Evolutionary conservation across 2,797 vertebrate genomes (phyloP), one percentile per base, ranked within the genome.

Genomic region (Dipus sagitta): DNA sequence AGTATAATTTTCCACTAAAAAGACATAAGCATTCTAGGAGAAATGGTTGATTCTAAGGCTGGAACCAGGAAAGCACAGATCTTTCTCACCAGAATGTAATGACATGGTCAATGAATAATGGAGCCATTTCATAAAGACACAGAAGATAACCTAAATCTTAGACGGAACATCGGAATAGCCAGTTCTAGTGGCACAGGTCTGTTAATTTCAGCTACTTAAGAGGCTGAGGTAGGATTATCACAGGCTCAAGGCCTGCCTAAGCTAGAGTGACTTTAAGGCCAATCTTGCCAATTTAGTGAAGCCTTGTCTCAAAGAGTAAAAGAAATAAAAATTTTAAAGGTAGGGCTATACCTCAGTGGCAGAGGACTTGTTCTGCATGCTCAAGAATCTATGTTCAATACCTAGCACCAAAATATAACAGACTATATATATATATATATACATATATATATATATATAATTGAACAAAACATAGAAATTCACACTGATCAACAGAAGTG

Each of bases 21-120:
- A 79, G 6, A 47, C 9, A 47, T 47, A 47, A 47, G 47, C 47
- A 47, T 47, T 47, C 47, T 10, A 47, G 47, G 47, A 47, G 47
- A 47, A 47, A 47, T 47, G 47, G 47, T 10, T 47, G 47, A 47
- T 47, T 47, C 47, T 47, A 79, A 79, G 32, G n/a, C 26, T 15
- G 79, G 38, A 89, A 65, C 52, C 58, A 68, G n/a, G 77, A 64
- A 30, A 86, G 9, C 14, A 47, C 47, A 47, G 47, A 47, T 47
- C 65, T 83, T 90, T 86, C 62, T 60, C 38, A 28, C 17, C 72
- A 91, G 68, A 81, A 80, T 90, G 30, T 34, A 87, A 85, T 64
- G 60, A 83, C 67, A 52, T 81, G 24, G 42, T 76, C 60, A 77
- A 62, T 38, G 38, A 87, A 62, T 70, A 32, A 71, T 75, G 38